A percentile compares a stretch with the other conserved stretches of the same genome.
Evolutionary conservation across 1,140 invertebrate species (phyloP).

Genomic region (Ladona fulva): DNA sequence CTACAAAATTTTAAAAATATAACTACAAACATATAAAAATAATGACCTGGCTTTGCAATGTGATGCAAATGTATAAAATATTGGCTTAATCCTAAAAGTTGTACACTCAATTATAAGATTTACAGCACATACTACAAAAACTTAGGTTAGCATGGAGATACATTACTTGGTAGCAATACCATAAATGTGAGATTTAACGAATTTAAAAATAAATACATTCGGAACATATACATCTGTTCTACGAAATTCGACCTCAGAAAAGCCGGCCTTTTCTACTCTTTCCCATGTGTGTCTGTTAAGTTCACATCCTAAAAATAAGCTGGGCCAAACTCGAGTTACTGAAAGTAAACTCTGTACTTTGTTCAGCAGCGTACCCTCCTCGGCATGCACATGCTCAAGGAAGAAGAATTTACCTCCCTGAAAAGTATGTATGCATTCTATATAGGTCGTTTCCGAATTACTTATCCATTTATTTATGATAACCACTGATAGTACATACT

Average conservation of each 20-base stretch:
- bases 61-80: too few species aligned
- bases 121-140: too few species aligned
- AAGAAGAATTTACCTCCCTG: constrained; percentile 12
- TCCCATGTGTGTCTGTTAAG: neutral
- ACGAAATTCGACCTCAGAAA: neutral
- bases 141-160: neutral
- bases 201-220: neutral
- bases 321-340: neutral
- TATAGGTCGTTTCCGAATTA: too few species aligned
- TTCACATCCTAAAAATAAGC: neutral
- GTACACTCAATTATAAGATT: too few species aligned
- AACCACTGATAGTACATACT: constrained; percentile 13
- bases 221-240: neutral
- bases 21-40: too few species aligned
- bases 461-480: too few species aligned
- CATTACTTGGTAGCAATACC: neutral
- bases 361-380: neutral
- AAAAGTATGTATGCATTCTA: neutral
- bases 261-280: neutral
- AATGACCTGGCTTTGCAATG: too few species aligned
- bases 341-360: neutral
- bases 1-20: too few species aligned
- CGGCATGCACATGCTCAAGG: constrained; percentile 10
- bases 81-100: too few species aligned
- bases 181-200: neutral